phyloP scores from a whole-genome alignment of 2,797 vertebrate species.

The Chaetophractus vellerosus region DNA sequence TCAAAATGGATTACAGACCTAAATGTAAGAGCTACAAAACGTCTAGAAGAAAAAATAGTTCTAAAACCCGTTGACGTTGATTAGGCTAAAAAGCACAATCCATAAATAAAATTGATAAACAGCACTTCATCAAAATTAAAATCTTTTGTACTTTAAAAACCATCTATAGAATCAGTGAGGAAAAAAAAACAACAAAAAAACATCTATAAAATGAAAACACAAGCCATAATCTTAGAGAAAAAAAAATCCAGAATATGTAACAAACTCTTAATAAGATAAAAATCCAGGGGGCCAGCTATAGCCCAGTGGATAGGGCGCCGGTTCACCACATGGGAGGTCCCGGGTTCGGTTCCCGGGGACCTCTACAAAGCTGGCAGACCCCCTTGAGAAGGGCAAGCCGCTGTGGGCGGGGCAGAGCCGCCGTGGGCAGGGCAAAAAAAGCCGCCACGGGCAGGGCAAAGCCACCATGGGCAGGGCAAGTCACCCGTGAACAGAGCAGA shows the following conservation, averaged over 20 bases:
- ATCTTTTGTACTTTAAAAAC: background rate
- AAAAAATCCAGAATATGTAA: background rate
- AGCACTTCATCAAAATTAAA: background rate
- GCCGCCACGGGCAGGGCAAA: too few relatives aligned
- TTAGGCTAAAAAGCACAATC: conserved; percentile 23
- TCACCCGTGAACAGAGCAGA: too few relatives aligned
- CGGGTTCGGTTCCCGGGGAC: too few relatives aligned
- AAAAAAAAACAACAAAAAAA: too few relatives aligned
- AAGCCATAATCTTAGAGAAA: background rate
- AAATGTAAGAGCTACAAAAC: background rate
- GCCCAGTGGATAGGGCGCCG: too few relatives aligned
- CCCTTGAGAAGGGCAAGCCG: too few relatives aligned
- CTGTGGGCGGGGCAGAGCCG: too few relatives aligned
- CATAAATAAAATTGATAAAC: background rate
- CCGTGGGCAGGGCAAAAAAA: too few relatives aligned
- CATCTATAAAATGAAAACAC: conserved; percentile 27
- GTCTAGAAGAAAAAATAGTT: conserved; percentile 4
- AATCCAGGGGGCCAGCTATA: too few relatives aligned
- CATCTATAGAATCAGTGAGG: background rate
- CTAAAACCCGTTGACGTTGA: conserved; percentile 16
- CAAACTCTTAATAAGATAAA: background rate
- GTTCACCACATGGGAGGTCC: too few relatives aligned
- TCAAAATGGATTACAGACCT: background rate
- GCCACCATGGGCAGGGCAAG: too few relatives aligned
- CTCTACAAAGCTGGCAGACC: too few relatives aligned